Evolutionary conservation across 2,113 vertebrate genomes (phyloP).

Genomic region (Notiomystis cincta): DNA sequence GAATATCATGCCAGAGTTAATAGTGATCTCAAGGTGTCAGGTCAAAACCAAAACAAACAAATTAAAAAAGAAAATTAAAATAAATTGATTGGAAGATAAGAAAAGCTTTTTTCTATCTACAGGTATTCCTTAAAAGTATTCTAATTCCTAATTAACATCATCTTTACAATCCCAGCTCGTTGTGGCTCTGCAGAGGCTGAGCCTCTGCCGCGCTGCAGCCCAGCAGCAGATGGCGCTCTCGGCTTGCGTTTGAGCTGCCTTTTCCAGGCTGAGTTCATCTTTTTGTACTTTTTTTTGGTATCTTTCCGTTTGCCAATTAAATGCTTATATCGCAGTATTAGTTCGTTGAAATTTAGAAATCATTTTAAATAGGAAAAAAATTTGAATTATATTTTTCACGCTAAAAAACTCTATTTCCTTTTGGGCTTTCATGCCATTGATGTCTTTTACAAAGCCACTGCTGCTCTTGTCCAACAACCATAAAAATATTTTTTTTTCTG

Average conservation of each 20-base stretch:
- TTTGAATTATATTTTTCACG: not conserved
- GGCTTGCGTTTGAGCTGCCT: not conserved
- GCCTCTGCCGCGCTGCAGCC: not conserved
- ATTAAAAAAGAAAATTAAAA: not conserved
- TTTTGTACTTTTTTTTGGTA: rapidly evolving
- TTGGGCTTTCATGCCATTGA: not conserved
- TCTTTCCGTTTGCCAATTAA: not conserved
- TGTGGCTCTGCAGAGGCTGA: rapidly evolving
- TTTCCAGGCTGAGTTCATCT: rapidly evolving
- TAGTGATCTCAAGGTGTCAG: not conserved
- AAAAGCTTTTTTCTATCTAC: not conserved
- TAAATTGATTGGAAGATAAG: not conserved
- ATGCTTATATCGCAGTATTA: rapidly evolving
- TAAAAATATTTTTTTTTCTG: rapidly evolving
- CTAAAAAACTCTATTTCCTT: not conserved
- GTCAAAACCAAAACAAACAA: not conserved
- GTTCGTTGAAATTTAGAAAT: not conserved
- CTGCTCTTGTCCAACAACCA: not conserved
- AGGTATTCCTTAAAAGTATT: not conserved
- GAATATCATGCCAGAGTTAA: not conserved
- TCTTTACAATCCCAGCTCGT: rapidly evolving
- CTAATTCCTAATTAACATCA: not conserved
- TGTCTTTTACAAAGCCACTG: not conserved
- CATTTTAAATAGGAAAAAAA: not conserved
- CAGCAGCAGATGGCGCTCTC: constrained; percentile 65